Evolutionary conservation across 2,113 vertebrate species (phyloP).

Genomic region (Romanogobio albipinnatus): DNA sequence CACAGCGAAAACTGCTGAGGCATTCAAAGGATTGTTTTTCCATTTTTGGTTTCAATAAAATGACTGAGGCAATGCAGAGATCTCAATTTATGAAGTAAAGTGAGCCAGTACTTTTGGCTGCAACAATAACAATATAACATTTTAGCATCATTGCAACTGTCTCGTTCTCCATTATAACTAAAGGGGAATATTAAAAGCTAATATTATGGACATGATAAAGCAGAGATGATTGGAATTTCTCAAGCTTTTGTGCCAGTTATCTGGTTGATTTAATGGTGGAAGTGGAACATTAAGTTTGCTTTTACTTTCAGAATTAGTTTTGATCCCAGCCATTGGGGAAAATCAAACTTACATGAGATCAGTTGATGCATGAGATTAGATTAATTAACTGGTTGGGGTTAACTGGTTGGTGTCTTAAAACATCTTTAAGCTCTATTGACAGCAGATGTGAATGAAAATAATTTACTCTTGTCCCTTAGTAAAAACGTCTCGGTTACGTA

Average conservation of each 20-base stretch:
- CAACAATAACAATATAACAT: conserved; percentile 51
- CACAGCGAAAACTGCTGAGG: conserved; percentile 65
- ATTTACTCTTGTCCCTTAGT: background rate
- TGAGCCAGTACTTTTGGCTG: conserved; percentile 68
- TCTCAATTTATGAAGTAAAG: conserved; percentile 69
- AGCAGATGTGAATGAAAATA: background rate
- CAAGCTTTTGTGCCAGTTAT: background rate
- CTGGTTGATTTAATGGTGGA: background rate
- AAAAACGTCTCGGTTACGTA: no score
- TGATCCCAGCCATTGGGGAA: background rate
- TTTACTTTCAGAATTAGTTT: background rate
- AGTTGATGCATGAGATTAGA: no score
- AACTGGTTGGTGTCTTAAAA: background rate
- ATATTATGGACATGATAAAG: background rate
- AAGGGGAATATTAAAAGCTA: background rate
- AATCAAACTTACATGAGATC: background rate
- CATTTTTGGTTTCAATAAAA: conserved; percentile 75
- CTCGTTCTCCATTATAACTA: background rate
- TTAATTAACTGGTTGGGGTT: background rate
- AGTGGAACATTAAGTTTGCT: background rate
- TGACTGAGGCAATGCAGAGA: conserved; percentile 58
- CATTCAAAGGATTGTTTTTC: conserved; percentile 62
- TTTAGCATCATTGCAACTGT: conserved; percentile 31
- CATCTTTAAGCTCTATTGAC: background rate
- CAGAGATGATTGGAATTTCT: background rate